These are phyloP conservation scores for Digitonthophagus gazella DNA, from an alignment of 2,888 invertebrate genomes.

Conservation along the genomic window DNA sequence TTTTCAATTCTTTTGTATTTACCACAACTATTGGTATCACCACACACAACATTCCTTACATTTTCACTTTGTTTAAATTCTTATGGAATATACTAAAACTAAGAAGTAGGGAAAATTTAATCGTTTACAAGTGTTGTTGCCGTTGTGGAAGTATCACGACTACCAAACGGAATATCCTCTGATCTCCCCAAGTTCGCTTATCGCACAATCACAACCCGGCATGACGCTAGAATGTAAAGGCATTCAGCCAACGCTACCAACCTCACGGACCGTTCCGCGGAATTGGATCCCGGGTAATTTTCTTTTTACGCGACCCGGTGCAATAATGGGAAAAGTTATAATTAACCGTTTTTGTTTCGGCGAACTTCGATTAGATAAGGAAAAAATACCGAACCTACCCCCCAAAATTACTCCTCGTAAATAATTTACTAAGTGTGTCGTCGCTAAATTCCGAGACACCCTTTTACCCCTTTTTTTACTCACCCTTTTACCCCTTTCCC, in stretches of 20 bases:
- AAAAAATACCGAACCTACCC: slow-evolving; percentile 23
- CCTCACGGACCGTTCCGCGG: slow-evolving; percentile 39
- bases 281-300: slow-evolving; percentile 45
- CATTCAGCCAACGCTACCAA: slow-evolving; percentile 22
- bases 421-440: slow-evolving; percentile 21
- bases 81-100: slow-evolving; percentile 35
- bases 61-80: slow-evolving; percentile 33
- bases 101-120: slow-evolving; percentile 39
- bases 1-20: background rate
- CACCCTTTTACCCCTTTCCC: background rate
- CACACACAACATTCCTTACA: slow-evolving; percentile 27
- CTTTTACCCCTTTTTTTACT: slow-evolving; percentile 3
- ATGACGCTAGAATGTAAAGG: slow-evolving; percentile 1
- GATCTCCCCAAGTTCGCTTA: slow-evolving; percentile 4
- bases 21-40: no score
- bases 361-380: slow-evolving; percentile 27
- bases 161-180: slow-evolving; percentile 43
- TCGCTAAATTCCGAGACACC: slow-evolving; percentile 17
- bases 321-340: slow-evolving; percentile 46
- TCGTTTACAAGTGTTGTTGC: background rate
- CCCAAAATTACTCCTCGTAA: slow-evolving; percentile 25
- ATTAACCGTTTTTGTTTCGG: slow-evolving; percentile 38
- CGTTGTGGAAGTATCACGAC: slow-evolving; percentile 35
- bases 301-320: slow-evolving; percentile 41
- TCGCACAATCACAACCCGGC: slow-evolving; percentile 7